These are phyloP conservation scores for Eclectus roratus DNA, from an alignment of 2,113 vertebrate genomes.

Conservation along the genomic window DNA sequence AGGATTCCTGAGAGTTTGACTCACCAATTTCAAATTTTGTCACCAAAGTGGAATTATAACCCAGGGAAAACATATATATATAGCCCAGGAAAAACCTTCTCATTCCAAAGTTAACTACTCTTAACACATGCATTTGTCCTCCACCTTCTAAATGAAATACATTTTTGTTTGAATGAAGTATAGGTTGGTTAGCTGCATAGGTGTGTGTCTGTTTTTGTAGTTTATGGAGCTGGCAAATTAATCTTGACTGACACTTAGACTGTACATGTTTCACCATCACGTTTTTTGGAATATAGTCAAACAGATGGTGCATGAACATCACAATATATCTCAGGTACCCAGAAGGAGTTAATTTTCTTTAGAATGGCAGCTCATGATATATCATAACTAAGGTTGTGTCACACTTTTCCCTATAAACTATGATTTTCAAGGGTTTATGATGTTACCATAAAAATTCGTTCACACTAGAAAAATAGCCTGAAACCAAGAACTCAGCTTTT, in stretches of 20 bases:
- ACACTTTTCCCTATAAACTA: conserved; percentile 33
- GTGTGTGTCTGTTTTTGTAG: background rate
- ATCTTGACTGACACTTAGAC: conserved; percentile 15
- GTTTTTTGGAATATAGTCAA: background rate
- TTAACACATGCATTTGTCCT: background rate
- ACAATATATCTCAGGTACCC: conserved; percentile 2
- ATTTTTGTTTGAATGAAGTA: background rate
- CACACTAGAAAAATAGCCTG: conserved; percentile 49
- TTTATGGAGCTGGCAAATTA: background rate
- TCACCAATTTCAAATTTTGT: background rate
- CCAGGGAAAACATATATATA: background rate
- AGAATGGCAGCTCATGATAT: background rate
- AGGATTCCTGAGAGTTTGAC: background rate
- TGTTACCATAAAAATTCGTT: conserved; percentile 59
- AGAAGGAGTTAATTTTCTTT: conserved; percentile 34
- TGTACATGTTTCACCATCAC: background rate
- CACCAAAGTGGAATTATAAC: background rate
- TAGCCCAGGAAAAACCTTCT: background rate
- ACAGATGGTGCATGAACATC: background rate
- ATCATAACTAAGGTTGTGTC: conserved; percentile 44
- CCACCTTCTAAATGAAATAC: background rate
- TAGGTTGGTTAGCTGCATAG: background rate
- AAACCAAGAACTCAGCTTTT: conserved; percentile 43
- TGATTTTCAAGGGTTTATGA: conserved; percentile 62
- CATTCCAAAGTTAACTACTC: background rate